A percentile compares a stretch with the other conserved stretches of the same genome.
Evolutionary conservation across 2,113 vertebrate species (phyloP).

Genomic region (Oncorhynchus gorbuscha): DNA sequence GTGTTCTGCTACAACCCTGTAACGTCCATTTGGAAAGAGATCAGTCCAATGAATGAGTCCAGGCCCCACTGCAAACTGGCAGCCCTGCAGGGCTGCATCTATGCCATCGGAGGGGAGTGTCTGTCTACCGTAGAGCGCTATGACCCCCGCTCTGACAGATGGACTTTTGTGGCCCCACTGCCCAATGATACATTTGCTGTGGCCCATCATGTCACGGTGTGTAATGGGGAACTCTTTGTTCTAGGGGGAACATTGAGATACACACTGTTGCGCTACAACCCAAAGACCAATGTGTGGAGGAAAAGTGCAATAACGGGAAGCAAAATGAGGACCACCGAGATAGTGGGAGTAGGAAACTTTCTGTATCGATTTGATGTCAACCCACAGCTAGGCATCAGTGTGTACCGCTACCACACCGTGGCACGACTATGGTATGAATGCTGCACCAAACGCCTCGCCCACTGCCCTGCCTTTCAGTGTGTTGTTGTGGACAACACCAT

Average conservation of each 20-base stretch:
- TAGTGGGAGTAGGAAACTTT: conserved; percentile 78
- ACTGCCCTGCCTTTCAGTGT: conserved; percentile 79
- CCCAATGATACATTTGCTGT: conserved; percentile 88
- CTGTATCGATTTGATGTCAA: conserved; percentile 88
- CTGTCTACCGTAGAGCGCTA: conserved; percentile 88
- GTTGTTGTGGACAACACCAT: conserved; percentile 68
- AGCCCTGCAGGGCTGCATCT: conserved; percentile 83
- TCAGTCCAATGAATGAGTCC: conserved; percentile 85
- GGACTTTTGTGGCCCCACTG: conserved; percentile 83
- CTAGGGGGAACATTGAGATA: conserved; percentile 83
- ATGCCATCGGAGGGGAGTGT: conserved; percentile 92
- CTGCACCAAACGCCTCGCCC: conserved; percentile 50
- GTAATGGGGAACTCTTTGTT: conserved; percentile 83
- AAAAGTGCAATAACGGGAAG: conserved; percentile 57
- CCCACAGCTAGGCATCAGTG: conserved; percentile 76
- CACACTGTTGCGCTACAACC: conserved; percentile 80
- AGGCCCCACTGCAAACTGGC: conserved; percentile 88
- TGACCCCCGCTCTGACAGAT: conserved; percentile 83
- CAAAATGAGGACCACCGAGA: conserved; percentile 78
- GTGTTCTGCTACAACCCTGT: conserved; percentile 93
- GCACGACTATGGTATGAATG: conserved; percentile 89
- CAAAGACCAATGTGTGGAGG: conserved; percentile 76
- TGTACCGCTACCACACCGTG: conserved; percentile 82
- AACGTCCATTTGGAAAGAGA: conserved; percentile 87
- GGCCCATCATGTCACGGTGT: conserved; percentile 82